Percentiles rank a stretch among this genome's conserved stretches.
These are phyloP conservation scores for Syngnathus typhle DNA, from an alignment of 2,113 vertebrate genomes.

Conservation along the genomic window DNA sequence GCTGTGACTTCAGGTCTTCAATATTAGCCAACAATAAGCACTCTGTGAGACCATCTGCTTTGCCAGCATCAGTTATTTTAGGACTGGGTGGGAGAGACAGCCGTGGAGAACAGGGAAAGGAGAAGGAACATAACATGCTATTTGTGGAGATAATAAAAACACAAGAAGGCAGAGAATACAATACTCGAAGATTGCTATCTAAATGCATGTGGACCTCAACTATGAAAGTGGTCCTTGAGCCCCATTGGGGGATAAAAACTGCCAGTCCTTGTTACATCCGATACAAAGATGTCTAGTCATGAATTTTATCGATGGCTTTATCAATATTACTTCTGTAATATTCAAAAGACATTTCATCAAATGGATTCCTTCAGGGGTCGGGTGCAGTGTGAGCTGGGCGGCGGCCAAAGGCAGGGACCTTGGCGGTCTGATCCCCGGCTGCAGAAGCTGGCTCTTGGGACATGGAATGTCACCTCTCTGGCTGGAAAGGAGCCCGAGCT, in stretches of 20 bases:
- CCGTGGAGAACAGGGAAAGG: conserved; percentile 10
- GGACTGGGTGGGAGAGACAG: conserved; percentile 30
- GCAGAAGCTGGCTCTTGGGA: too few relatives aligned
- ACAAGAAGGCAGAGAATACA: conserved; percentile 11
- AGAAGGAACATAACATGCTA: conserved; percentile 31
- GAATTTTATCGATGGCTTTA: background rate
- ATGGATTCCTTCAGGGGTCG: background rate
- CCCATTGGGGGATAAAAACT: background rate
- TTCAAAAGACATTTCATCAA: conserved; percentile 5
- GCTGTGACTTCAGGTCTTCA: conserved; percentile 52
- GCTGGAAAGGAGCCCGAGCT: too few relatives aligned
- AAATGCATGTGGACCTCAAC: conserved; percentile 6
- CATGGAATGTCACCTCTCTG: too few relatives aligned
- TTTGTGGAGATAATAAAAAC: conserved; percentile 27
- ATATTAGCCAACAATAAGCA: conserved; percentile 59
- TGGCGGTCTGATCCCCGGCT: too few relatives aligned
- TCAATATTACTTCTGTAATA: conserved; percentile 1
- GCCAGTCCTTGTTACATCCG: background rate
- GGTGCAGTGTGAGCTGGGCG: too few relatives aligned
- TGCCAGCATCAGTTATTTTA: conserved; percentile 44
- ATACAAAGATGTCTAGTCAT: background rate
- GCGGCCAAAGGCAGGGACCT: too few relatives aligned
- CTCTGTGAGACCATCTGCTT: conserved; percentile 54
- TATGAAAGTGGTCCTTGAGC: conserved; percentile 2
- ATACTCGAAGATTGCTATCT: conserved; percentile 8